These are phyloP conservation scores for Oikopleura albicans DNA, from an alignment of 23 tunicate species.

Conservation along the genomic window DNA sequence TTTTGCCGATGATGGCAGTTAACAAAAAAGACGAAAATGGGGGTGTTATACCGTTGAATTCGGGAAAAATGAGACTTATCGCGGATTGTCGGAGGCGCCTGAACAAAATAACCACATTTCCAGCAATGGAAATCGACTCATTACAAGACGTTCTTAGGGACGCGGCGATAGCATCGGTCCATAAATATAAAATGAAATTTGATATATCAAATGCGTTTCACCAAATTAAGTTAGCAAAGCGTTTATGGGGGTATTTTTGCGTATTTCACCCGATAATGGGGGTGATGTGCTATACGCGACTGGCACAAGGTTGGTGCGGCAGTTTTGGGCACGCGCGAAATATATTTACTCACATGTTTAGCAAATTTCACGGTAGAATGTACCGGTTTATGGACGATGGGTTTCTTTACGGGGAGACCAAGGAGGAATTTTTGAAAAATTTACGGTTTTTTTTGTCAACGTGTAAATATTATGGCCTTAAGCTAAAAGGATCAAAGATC, in stretches of 20 bases:
- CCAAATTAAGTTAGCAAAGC: neutral
- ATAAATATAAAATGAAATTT: neutral
- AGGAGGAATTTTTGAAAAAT: neutral
- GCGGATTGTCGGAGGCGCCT: too few species aligned
- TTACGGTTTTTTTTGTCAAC: neutral
- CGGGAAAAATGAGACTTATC: too few species aligned
- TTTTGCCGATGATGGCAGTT: neutral
- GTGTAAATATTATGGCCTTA: neutral
- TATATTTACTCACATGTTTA: neutral
- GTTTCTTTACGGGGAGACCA: neutral
- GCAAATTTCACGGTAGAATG: neutral
- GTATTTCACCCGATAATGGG: neutral
- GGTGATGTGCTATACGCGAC: neutral
- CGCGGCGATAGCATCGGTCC: neutral
- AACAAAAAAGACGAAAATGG: neutral
- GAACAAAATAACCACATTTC: too few species aligned
- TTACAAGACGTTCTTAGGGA: neutral
- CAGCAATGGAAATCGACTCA: neutral
- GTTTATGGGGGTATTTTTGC: neutral
- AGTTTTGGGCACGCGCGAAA: too few species aligned
- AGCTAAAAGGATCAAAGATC: neutral
- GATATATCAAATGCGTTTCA: neutral
- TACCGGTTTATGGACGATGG: neutral
- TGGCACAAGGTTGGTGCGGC: neutral
- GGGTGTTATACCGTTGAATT: neutral